These are phyloP conservation scores for Hippoglossus stenolepis DNA, from an alignment of 2,113 vertebrate genomes.

Conservation along the genomic window DNA sequence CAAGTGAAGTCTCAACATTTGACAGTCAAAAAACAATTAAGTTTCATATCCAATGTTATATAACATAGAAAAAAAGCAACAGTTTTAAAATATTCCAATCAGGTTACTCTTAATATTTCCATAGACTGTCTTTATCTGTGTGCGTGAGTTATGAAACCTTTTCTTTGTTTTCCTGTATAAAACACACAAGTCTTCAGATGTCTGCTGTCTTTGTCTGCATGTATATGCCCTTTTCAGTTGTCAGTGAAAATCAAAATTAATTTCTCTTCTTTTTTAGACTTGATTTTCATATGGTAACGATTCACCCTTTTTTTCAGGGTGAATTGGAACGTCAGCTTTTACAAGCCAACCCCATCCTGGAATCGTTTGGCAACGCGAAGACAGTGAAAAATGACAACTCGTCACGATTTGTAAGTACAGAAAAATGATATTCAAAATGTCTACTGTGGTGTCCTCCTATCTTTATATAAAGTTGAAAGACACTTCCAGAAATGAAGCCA, in stretches of 20 bases:
- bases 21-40: not conserved
- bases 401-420: conserved; percentile 94
- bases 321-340: conserved; percentile 97
- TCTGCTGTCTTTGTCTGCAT: conserved; percentile 56
- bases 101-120: not conserved
- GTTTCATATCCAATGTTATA: not conserved
- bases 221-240: conserved; percentile 12
- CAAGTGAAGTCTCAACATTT: not conserved
- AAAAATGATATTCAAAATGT: not conserved
- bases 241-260: conserved; percentile 5
- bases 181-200: conserved; percentile 14
- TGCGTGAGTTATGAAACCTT: not conserved
- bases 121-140: not conserved
- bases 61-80: not conserved
- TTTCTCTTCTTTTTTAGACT: conserved; percentile 2
- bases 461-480: too few species aligned
- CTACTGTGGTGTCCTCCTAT: not conserved
- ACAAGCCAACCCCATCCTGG: conserved; percentile 97
- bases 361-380: conserved; percentile 98
- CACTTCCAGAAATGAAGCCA: too few species aligned
- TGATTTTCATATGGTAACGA: conserved; percentile 14
- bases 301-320: conserved; percentile 79
- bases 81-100: not conserved
- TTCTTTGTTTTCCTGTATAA: not conserved
- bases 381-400: conserved; percentile 99